Evolutionary conservation across 2,113 vertebrate species (phyloP).

Genomic region (Serinus canaria): DNA sequence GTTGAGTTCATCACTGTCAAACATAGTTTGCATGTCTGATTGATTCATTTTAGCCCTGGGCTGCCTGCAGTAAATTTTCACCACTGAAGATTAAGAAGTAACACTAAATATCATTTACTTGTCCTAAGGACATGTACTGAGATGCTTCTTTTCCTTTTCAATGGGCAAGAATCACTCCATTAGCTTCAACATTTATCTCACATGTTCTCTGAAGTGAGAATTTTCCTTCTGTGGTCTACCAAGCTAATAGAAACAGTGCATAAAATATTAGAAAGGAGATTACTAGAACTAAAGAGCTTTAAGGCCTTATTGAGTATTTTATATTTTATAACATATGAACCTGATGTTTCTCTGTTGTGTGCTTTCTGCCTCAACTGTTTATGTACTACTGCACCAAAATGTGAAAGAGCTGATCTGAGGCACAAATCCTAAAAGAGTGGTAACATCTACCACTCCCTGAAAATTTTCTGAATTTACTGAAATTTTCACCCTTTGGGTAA

Average conservation of each 20-base stretch:
- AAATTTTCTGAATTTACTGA: neutral
- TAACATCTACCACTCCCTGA: neutral
- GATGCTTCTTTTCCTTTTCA: conserved; percentile 16
- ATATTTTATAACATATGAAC: neutral
- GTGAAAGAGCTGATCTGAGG: neutral
- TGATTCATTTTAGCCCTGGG: neutral
- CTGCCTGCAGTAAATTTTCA: neutral
- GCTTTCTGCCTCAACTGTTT: neutral
- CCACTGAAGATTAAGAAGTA: neutral
- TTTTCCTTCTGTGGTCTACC: conserved; percentile 39
- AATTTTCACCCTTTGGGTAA: neutral
- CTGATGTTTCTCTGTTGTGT: neutral
- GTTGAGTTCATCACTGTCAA: neutral
- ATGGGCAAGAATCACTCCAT: conserved; percentile 27
- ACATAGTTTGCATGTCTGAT: neutral
- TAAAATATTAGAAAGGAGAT: neutral
- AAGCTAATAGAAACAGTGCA: conserved; percentile 28
- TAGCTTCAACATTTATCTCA: conserved; percentile 53
- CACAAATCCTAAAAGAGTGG: neutral
- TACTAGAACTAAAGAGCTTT: neutral
- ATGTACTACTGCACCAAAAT: neutral
- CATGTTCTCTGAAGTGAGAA: conserved; percentile 25
- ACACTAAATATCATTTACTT: neutral
- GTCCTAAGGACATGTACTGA: neutral
- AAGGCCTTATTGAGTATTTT: neutral